Evolutionary conservation across 2,888 invertebrate genomes (phyloP).

Genomic region (Acrocera orbiculus): DNA sequence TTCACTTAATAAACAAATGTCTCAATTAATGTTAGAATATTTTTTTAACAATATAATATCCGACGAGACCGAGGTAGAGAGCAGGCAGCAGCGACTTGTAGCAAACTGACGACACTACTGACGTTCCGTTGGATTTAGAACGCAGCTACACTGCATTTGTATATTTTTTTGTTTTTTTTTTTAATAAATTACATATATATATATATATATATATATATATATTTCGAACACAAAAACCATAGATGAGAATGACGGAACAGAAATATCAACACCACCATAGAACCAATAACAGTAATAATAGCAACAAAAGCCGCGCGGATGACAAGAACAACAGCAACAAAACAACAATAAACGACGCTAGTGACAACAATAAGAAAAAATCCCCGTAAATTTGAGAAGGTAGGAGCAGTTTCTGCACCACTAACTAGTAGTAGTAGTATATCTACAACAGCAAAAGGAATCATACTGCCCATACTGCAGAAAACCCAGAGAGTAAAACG

Average conservation of each 20-base stretch:
- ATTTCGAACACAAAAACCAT: conserved; percentile 5
- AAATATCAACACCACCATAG: conserved; percentile 1
- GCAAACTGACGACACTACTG: conserved; percentile 20
- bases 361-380: conserved; percentile 1
- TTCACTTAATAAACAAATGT: conserved; percentile 5
- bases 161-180: too few species aligned
- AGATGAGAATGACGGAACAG: conserved; percentile 1
- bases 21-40: conserved; percentile 11
- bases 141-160: conserved; percentile 15
- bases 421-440: neutral
- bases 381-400: too few species aligned
- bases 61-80: too few species aligned
- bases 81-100: conserved; percentile 20
- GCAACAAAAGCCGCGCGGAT: conserved; percentile 2
- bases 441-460: neutral
- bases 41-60: conserved; percentile 15
- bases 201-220: too few species aligned
- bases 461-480: neutral
- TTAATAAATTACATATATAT: too few species aligned
- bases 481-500: too few species aligned
- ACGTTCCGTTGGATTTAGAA: conserved; percentile 15
- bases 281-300: conserved; percentile 2
- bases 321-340: conserved; percentile 4
- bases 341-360: neutral
- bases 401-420: neutral